These are phyloP conservation scores for Drosophila rellima DNA, from an alignment of 2,888 invertebrate species.

Conservation along the genomic window DNA sequence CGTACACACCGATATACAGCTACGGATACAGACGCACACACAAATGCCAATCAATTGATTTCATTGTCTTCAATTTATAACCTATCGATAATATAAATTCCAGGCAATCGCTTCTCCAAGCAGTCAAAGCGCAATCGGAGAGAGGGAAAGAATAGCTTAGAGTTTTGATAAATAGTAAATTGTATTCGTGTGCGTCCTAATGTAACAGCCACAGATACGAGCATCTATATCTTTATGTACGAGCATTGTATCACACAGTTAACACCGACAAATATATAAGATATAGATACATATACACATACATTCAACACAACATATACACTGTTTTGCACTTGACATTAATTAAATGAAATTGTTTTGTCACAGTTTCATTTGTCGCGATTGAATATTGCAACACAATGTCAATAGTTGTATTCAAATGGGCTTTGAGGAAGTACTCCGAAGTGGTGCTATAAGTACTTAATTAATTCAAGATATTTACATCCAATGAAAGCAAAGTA, in stretches of 20 bases:
- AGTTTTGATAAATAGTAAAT: constrained; percentile 49
- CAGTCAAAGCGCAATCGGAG: constrained; percentile 16
- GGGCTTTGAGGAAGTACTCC: background rate
- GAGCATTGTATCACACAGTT: constrained; percentile 10
- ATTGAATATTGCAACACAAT: constrained; percentile 20
- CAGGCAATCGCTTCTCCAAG: constrained; percentile 34
- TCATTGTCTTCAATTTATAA: constrained; percentile 82
- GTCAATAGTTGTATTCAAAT: constrained; percentile 15
- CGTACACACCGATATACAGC: constrained; percentile 26
- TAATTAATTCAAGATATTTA: background rate
- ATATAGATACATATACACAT: constrained; percentile 28
- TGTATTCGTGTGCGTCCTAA: constrained; percentile 32
- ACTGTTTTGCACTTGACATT: constrained; percentile 74
- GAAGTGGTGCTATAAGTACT: background rate
- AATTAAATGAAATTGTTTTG: constrained; percentile 77
- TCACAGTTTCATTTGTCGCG: constrained; percentile 56
- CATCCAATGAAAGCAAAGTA: too few species aligned
- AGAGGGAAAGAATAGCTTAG: constrained; percentile 18
- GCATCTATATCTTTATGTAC: constrained; percentile 19
- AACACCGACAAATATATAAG: constrained; percentile 27
- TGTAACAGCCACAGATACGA: constrained; percentile 48
- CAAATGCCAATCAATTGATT: constrained; percentile 80
- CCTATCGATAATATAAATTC: constrained; percentile 78
- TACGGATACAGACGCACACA: constrained; percentile 43
- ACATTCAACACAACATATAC: constrained; percentile 22